These are phyloP conservation scores for Holothuria glaberrima DNA, from an alignment of 35 echinoderm and acorn worm species.

Conservation along the genomic window DNA sequence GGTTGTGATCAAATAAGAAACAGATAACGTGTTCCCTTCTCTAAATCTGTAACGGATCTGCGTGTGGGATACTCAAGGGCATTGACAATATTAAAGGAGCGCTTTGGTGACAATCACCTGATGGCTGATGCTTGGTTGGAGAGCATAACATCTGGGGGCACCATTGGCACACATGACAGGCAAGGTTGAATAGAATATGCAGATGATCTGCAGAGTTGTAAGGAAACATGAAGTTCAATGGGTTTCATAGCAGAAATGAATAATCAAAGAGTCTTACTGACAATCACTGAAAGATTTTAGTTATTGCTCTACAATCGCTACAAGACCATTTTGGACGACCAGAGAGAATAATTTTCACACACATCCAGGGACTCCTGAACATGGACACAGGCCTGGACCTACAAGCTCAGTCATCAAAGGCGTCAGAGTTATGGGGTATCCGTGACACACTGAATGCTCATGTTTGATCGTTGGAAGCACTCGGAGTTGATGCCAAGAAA, in stretches of 20 bases:
- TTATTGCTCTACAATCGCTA: not conserved
- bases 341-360: conserved; percentile 30
- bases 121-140: no score
- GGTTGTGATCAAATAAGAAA: conserved; percentile 7
- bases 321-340: conserved; percentile 23
- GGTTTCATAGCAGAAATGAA: no score
- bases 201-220: no score
- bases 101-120: no score
- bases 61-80: no score
- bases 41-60: not conserved
- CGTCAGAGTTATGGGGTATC: conserved; percentile 24
- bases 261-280: no score
- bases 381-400: conserved; percentile 29
- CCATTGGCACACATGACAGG: no score
- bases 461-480: conserved; percentile 48
- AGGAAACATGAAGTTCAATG: no score
- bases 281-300: not conserved
- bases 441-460: conserved; percentile 28
- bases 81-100: no score
- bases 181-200: no score
- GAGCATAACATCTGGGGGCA: no score
- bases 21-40: not conserved
- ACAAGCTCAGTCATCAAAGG: conserved; percentile 13
- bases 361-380: conserved; percentile 23
- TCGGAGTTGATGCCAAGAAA: conserved; percentile 40